Conservation (phyloP, 1,140 invertebrate species). For the Magallana ariakensis region DNA sequence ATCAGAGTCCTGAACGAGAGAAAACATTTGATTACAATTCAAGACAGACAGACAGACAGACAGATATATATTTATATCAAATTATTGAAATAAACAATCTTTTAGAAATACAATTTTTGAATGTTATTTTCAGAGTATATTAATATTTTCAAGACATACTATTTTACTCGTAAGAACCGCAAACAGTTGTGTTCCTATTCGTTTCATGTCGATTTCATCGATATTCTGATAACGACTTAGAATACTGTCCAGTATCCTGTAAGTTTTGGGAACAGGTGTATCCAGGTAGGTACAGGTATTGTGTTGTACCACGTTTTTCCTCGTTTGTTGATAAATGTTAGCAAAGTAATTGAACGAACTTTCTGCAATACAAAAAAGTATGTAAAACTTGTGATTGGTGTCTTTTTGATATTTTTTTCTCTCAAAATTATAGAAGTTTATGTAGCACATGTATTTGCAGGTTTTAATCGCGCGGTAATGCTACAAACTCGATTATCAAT, state of each 20-base stretch:
- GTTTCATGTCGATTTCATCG: not conserved
- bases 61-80: no score
- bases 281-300: slow-evolving; percentile 4
- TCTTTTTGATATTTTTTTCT: not conserved
- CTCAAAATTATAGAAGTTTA: not conserved
- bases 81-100: no score
- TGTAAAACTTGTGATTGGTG: not conserved
- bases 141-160: not conserved
- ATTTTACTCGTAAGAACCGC: not conserved
- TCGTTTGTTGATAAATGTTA: not conserved
- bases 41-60: no score
- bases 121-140: not conserved
- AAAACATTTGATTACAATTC: no score
- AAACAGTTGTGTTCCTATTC: not conserved
- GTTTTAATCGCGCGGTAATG: no score
- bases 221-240: not conserved
- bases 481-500: no score
- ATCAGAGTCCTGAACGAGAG: slow-evolving; percentile 50
- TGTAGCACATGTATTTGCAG: no score
- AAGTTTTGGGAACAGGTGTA: slow-evolving; percentile 30
- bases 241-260: slow-evolving; percentile 44
- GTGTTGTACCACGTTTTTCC: not conserved
- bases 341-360: slow-evolving; percentile 1
- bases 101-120: not conserved
- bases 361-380: not conserved